Percentiles rank a stretch among this genome's conserved stretches.
These are phyloP conservation scores for Mus musculus DNA, from an alignment of 2,113 vertebrate genomes.

Conservation along the genomic window GRCm39 chr3:117953501-117954000, in stretches of 20 bases:
- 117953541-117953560: not conserved
- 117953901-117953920: constrained; percentile 59
- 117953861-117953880: constrained; percentile 62
- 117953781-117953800: not conserved
- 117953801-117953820: constrained; percentile 3
- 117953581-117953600: too few relatives aligned
- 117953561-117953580: not conserved
- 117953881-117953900: constrained; percentile 47
- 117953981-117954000: constrained; percentile 32
- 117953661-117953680: not conserved
- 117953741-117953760: not conserved
- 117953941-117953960: not conserved
- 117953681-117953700: not conserved
- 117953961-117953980: not conserved
- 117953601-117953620: too few relatives aligned
- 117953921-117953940: not conserved
- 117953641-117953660: not conserved
- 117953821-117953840: constrained; percentile 63
- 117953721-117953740: not conserved
- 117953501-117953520: not conserved
- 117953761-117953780: not conserved
- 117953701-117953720: not conserved
- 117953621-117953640: too few relatives aligned
- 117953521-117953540: not conserved
- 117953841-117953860: constrained; percentile 60